Conservation (phyloP, 2,888 invertebrate genomes). For the Noctua janthina region DNA sequence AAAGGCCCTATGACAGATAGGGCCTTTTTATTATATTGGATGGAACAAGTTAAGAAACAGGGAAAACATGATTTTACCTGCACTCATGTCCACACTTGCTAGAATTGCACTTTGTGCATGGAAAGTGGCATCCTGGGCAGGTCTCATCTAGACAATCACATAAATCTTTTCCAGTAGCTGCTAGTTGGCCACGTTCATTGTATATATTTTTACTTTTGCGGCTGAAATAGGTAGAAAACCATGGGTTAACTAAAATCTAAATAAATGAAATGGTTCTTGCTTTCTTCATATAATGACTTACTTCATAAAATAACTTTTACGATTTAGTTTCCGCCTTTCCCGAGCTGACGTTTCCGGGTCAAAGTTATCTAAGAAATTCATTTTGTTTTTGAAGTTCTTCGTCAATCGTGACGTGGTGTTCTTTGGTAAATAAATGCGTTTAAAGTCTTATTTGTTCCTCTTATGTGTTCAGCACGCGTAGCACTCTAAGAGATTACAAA, state of each 20-base stretch:
- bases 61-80: conserved; percentile 84
- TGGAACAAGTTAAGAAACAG: not conserved
- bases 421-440: not conserved
- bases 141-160: conserved; percentile 95
- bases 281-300: conserved; percentile 57
- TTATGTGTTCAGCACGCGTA: not conserved
- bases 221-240: conserved; percentile 72
- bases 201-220: conserved; percentile 91
- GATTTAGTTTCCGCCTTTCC: conserved; percentile 94
- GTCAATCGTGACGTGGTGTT: not conserved
- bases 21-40: not conserved
- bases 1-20: too few species aligned
- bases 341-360: conserved; percentile 95
- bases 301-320: conserved; percentile 90
- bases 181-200: conserved; percentile 93
- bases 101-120: conserved; percentile 93
- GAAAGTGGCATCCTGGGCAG: conserved; percentile 96
- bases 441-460: not conserved
- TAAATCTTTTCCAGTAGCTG: conserved; percentile 92
- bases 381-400: conserved; percentile 52
- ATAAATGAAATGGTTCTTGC: not conserved
- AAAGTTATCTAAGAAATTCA: conserved; percentile 91
- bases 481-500: not conserved
- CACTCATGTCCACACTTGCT: conserved; percentile 95
- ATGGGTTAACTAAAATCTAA: not conserved